These are phyloP conservation scores for Cygnus atratus DNA, from an alignment of 2,113 vertebrate genomes.

Conservation along the genomic window DNA sequence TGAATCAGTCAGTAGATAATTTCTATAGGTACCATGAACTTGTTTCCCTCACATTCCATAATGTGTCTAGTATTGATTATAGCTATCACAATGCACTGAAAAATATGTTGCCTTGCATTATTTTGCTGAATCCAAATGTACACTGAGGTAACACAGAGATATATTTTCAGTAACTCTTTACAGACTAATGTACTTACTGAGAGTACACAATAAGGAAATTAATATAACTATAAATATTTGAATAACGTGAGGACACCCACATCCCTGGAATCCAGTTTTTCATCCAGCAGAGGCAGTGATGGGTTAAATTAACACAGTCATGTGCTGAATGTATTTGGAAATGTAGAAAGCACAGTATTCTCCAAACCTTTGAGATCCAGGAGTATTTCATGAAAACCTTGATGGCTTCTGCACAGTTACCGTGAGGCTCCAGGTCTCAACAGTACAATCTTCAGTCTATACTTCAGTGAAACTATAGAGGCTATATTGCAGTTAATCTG, in stretches of 20 bases:
- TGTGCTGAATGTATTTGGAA: background rate
- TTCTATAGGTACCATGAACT: background rate
- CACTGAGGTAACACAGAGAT: background rate
- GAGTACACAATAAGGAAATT: too few species aligned
- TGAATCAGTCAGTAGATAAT: background rate
- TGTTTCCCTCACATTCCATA: background rate
- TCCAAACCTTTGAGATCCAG: background rate
- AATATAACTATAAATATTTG: too few species aligned
- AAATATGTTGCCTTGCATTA: background rate
- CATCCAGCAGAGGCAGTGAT: background rate
- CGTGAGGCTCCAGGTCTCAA: background rate
- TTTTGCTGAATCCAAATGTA: background rate
- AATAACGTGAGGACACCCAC: too few species aligned
- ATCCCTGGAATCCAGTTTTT: background rate
- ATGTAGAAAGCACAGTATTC: background rate
- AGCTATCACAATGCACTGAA: background rate
- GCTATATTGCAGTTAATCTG: background rate
- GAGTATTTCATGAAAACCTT: background rate
- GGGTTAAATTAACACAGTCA: background rate
- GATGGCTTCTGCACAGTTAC: background rate
- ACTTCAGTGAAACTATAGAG: background rate
- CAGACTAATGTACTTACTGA: too few species aligned
- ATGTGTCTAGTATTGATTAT: background rate
- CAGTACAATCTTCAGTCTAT: background rate
- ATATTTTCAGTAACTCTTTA: too few species aligned